Evolutionary conservation across 35 echinoderm and acorn worm species (phyloP), one percentile per base, ranked within the genome.

Genomic region (Nesometra sesokonis): DNA sequence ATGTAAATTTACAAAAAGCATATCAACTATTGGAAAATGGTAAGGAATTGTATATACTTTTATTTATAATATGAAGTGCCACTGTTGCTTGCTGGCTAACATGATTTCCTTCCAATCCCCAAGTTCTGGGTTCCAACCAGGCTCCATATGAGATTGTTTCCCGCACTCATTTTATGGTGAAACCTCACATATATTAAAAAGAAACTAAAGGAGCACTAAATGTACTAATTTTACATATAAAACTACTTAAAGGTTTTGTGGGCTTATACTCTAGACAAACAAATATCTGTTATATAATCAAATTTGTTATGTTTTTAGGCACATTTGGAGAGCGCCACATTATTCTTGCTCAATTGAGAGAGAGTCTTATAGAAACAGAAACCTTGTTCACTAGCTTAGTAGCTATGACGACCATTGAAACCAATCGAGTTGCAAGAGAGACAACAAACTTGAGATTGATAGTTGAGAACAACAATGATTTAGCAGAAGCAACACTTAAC

Each of bases 11-110:
- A n/a, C 82, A 39, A 32, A 29, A 37, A 39, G 85, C 94, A 27
- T 87, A 90, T 78, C 34, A 46, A 27, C 57, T 78, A 79, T 82
- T 93, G 37, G 81, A 84, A 77, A 87, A 88, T 87, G 94, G 94
- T 97, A 86, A 80, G 80, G 30, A 17, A 47, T n/a, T 31, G 0
- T n/a, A n/a, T n/a, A 38, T 34, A 34, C 35, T 80, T 7, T 80
- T 36, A 27, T 80, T 32, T 80, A 7, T 80, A 13, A 33, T 80
- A 15, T 43, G n/a, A n/a, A n/a, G n/a, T n/a, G n/a, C n/a, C n/a
- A n/a, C n/a, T n/a, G n/a, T 43, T 43, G 38, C 4, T 15, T 7
- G 38, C 4, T 15, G 4, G 4, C 15, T 15, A 43, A 43, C 4
- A 15, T 43, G 38, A 43, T 43, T 43, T 43, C 5, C 15, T 7